These are phyloP conservation scores for Chionoecetes opilio DNA, from an alignment of 1,140 invertebrate species.

Conservation along the genomic window DNA sequence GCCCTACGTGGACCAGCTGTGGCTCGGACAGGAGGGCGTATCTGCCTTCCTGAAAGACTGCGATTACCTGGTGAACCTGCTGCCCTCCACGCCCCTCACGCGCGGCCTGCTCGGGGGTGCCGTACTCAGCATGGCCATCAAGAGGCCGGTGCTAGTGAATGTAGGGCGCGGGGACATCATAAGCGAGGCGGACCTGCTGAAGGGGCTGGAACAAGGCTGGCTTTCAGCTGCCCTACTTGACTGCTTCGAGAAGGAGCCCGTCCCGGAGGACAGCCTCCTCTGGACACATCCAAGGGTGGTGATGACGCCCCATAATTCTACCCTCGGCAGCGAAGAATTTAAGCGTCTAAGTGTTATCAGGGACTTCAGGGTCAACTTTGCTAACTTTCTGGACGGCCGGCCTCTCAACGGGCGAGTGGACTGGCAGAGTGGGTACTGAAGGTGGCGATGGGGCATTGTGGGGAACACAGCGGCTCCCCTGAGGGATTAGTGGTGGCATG, in stretches of 20 bases:
- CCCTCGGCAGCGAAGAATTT: not conserved
- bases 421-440: not conserved
- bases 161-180: conserved; percentile 86
- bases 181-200: conserved; percentile 85
- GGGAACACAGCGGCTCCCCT: not conserved
- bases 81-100: conserved; percentile 86
- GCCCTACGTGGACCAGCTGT: not conserved
- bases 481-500: not conserved
- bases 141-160: conserved; percentile 85
- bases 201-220: conserved; percentile 85
- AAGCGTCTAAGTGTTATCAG: not conserved
- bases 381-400: not conserved
- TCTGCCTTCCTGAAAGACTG: conserved; percentile 84
- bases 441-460: not conserved
- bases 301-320: not conserved
- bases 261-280: conserved; percentile 84
- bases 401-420: not conserved
- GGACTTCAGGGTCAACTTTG: not conserved
- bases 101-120: conserved; percentile 84
- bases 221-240: conserved; percentile 86
- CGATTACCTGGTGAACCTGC: conserved; percentile 86
- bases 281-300: conserved; percentile 83
- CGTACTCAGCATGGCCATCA: not conserved
- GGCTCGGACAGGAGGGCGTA: not conserved
- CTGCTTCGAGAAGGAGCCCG: conserved; percentile 86